Evolutionary conservation across 2,888 invertebrate species (phyloP), one percentile per base, ranked within the genome.

Genomic region (Steromphala cineraria): DNA sequence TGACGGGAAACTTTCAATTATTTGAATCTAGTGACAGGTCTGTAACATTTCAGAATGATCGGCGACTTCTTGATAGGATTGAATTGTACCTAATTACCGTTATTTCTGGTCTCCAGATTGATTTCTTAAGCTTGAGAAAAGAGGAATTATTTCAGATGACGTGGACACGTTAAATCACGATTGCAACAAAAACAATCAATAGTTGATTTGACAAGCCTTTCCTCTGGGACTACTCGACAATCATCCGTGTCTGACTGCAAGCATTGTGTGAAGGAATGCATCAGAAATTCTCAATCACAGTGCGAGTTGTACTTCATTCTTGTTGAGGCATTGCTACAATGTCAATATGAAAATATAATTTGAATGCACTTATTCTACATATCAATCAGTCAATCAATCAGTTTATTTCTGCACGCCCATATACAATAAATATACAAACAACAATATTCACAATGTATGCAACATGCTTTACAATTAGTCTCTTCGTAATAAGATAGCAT

Each of bases 131-230:
- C 36, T 10, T 31, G n/a, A 36, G 36, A 19, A 36, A 36, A 71
- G 40, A 31, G 71, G 40, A 31, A 36, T 71, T 71, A 36, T 71
- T 71, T 36, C 19, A 36, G 19, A 71, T 71, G 40, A 71, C 71
- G 40, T 71, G 71, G 31, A 36, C 36, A 31, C n/a, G 19, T 36
- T 36, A 71, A 71, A 71, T 71, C 28, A 40, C 17, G 71, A 19
- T 36, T 36, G 13, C 19, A 31, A 71, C 71, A 71, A 31, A 71
- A 19, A 71, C 71, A 71, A 71, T 71, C 71, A 40, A 71, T 36
- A 71, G 28, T 19, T 36, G n/a, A 71, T n/a, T 71, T 71, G 71
- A 71, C 71, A 71, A 31, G 71, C 19, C 10, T n/a, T 71, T 71
- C 71, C 40, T 71, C n/a, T n/a, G 19, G 24, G 71, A 71, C 71